phyloP scores from a whole-genome alignment of 1,140 invertebrate genomes.

The Nylanderia fulva region DNA sequence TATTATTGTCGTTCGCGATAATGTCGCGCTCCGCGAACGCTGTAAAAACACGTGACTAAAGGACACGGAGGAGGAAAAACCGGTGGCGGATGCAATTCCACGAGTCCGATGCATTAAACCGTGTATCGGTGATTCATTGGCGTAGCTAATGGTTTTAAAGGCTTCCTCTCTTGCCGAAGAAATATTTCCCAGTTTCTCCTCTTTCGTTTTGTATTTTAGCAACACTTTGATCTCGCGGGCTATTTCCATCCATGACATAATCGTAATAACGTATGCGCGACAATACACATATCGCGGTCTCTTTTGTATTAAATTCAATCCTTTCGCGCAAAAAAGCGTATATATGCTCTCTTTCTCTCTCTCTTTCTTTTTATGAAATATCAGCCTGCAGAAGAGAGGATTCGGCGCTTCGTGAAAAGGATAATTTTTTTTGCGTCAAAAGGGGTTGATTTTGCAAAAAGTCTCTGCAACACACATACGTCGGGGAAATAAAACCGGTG shows the following conservation, averaged over 20 bases:
- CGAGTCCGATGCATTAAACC: conserved; percentile 36
- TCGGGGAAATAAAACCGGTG: background rate
- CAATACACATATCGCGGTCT: background rate
- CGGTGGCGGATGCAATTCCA: conserved; percentile 6
- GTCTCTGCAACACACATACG: background rate
- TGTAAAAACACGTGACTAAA: conserved; percentile 41
- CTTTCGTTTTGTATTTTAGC: background rate
- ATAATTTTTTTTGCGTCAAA: too few species aligned
- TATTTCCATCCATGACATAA: conserved; percentile 27
- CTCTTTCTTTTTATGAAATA: too few species aligned
- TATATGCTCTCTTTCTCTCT: too few species aligned
- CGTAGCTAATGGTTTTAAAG: background rate
- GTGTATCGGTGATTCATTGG: conserved; percentile 42
- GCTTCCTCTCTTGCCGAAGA: background rate
- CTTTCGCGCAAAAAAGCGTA: too few species aligned
- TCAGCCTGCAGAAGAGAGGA: too few species aligned
- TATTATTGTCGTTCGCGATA: conserved; percentile 53
- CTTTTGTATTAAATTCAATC: too few species aligned
- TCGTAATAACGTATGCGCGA: conserved; percentile 11
- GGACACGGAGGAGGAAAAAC: background rate
- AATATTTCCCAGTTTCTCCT: background rate
- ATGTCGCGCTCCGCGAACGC: conserved; percentile 3
- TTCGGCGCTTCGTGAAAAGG: too few species aligned
- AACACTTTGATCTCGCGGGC: background rate
- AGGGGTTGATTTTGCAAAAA: too few species aligned